These are phyloP conservation scores for Pherbina coryleti DNA, from an alignment of 2,888 invertebrate species.

Conservation along the genomic window DNA sequence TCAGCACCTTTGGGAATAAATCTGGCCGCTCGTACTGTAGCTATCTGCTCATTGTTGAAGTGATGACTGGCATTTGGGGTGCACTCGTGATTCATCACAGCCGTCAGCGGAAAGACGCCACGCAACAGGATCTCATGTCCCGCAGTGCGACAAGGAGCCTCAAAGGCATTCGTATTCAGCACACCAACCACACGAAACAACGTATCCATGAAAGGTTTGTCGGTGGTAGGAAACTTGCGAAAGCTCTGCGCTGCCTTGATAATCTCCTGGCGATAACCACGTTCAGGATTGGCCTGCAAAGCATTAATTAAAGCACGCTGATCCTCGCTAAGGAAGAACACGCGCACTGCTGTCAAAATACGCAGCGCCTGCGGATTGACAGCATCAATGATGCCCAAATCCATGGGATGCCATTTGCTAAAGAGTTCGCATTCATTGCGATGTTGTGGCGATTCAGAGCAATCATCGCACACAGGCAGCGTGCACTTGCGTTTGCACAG, in stretches of 20 bases:
- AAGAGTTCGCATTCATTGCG: constrained; percentile 76
- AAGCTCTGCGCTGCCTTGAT: constrained; percentile 65
- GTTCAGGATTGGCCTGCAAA: constrained; percentile 67
- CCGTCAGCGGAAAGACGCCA: constrained; percentile 77
- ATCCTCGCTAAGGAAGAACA: constrained; percentile 61
- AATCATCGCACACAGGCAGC: constrained; percentile 77
- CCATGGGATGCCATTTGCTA: constrained; percentile 73
- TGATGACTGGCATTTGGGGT: constrained; percentile 80
- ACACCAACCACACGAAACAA: constrained; percentile 66
- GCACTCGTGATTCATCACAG: constrained; percentile 81
- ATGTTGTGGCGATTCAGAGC: constrained; percentile 75
- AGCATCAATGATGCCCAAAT: constrained; percentile 51
- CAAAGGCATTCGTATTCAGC: constrained; percentile 69
- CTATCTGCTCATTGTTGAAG: constrained; percentile 74
- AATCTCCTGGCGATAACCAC: constrained; percentile 65
- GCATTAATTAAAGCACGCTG: constrained; percentile 64
- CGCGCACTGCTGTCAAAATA: constrained; percentile 65
- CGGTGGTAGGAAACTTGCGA: constrained; percentile 65
- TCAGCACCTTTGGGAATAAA: constrained; percentile 77
- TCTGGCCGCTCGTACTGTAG: constrained; percentile 75
- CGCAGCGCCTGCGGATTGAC: constrained; percentile 63
- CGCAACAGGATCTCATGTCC: constrained; percentile 71
- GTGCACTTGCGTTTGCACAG: constrained; percentile 77
- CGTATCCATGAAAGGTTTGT: constrained; percentile 62
- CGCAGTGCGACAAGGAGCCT: constrained; percentile 62